Evolutionary conservation across 2,113 vertebrate species (phyloP), one percentile per base, ranked within the genome.

Genomic region (Thamnophis sirtalis): DNA sequence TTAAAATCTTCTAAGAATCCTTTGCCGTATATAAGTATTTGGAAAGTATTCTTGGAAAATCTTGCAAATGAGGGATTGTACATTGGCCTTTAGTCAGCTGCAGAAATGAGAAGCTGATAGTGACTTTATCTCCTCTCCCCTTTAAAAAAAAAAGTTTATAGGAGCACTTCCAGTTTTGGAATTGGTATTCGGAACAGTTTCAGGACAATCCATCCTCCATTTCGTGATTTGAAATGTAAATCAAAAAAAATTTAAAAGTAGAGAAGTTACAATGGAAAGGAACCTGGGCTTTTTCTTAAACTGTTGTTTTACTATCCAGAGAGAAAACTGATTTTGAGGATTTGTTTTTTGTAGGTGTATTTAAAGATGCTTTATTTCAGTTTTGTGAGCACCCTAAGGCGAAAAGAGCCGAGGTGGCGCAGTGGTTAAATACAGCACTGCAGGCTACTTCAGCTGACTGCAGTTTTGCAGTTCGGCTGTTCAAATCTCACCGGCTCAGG

Each of bases 291-390:
- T 91, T 89, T 87, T 13, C 93, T 91, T 88, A 89, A 90, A 10
- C 50, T 48, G n/a, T 92, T 60, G 3, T 58, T 9, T 87, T 17
- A 53, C n/a, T 49, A 4, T 49, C 11, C 43, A 86, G 9, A 54
- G 7, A 63, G 13, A 49, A 49, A 60, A 49, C 9, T 28, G 92
- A 94, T 58, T 92, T 95, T 91, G 89, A n/a, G 26, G 88, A 49
- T 21, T 50, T 68, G 55, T 95, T 91, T 93, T 94, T 86, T 26
- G 15, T 88, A 90, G 73, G n/a, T 88, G 93, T 58, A 85, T 93
- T 19, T 85, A n/a, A 0, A 43, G 19, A 0, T 86, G 90, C 90
- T 58, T 63, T 0, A 54, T 58, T 38, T 63, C 33, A 21, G 55
- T 63, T 91, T 58, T 24, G 84, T 63, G 55, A 63, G 49, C 0